Evolutionary conservation across 2,888 invertebrate species (phyloP).

Genomic region (Choristoneura rosaceana): DNA sequence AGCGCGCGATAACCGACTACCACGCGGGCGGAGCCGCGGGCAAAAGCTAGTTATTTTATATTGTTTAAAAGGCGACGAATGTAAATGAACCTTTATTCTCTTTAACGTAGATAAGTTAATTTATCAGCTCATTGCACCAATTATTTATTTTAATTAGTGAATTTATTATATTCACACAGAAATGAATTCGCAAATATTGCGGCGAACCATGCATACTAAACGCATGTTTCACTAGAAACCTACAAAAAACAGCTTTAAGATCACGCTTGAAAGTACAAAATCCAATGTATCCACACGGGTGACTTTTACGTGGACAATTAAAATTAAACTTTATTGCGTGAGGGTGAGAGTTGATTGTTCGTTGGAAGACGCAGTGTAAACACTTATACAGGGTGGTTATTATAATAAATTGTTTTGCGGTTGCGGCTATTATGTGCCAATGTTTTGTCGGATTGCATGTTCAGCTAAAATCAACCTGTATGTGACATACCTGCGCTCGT

Average conservation of each 20-base stretch:
- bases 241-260: not conserved
- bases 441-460: constrained; percentile 5
- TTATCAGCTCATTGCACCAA: constrained; percentile 28
- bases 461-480: not conserved
- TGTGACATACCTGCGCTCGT: not conserved
- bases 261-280: not conserved
- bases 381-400: constrained; percentile 45
- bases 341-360: not conserved
- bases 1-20: too few relatives aligned
- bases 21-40: too few relatives aligned
- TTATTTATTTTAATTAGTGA: constrained; percentile 41
- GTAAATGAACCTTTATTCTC: too few relatives aligned
- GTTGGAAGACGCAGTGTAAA: constrained; percentile 7
- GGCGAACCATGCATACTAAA: constrained; percentile 33
- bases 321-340: not conserved
- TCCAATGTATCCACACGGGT: not conserved
- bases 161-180: constrained; percentile 36
- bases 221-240: constrained; percentile 8
- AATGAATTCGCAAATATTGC: constrained; percentile 40
- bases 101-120: constrained; percentile 12
- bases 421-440: constrained; percentile 35
- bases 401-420: constrained; percentile 50
- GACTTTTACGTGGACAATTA: not conserved
- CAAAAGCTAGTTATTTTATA: too few relatives aligned
- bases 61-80: too few relatives aligned